A percentile compares a stretch with the other conserved stretches of the same genome.
phyloP scores from a whole-genome alignment of 2,888 invertebrate genomes.

The Frankliniella intonsa region DNA sequence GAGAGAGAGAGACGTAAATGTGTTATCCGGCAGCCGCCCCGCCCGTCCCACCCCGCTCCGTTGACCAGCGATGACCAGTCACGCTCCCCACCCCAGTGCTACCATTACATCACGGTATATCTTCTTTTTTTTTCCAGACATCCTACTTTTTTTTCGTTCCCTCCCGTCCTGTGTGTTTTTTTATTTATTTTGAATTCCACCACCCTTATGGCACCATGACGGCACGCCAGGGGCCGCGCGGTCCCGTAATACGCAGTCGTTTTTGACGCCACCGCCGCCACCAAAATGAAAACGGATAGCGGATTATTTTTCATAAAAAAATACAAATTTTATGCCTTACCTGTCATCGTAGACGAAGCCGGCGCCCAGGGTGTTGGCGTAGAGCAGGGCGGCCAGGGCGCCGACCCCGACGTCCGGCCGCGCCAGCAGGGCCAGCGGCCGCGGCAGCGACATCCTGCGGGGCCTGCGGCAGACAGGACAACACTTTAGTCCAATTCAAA shows the following conservation, averaged over 20 bases:
- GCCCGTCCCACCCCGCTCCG: not conserved
- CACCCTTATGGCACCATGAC: too few species aligned
- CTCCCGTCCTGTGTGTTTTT: not conserved
- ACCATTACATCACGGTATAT: not conserved
- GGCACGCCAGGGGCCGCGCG: too few species aligned
- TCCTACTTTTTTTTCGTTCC: not conserved
- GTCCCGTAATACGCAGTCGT: too few species aligned
- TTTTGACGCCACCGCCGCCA: too few species aligned
- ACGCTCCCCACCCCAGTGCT: too few species aligned
- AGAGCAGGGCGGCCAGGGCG: slow-evolving; percentile 78
- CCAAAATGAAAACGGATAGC: too few species aligned
- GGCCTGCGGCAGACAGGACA: not conserved
- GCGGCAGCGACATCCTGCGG: not conserved
- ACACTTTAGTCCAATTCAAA: not conserved
- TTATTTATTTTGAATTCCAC: not conserved
- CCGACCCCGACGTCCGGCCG: slow-evolving; percentile 76
- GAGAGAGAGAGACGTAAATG: too few species aligned
- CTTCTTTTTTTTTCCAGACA: not conserved
- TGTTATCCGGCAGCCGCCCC: not conserved
- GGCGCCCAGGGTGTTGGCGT: slow-evolving; percentile 86
- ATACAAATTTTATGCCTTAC: slow-evolving; percentile 62
- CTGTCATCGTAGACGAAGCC: slow-evolving; percentile 97
- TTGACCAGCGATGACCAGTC: not conserved
- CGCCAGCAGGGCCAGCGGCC: slow-evolving; percentile 52
- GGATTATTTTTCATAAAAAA: too few species aligned